Evolutionary conservation across 2,797 vertebrate genomes (phyloP).

Genomic region (Spizella passerina): DNA sequence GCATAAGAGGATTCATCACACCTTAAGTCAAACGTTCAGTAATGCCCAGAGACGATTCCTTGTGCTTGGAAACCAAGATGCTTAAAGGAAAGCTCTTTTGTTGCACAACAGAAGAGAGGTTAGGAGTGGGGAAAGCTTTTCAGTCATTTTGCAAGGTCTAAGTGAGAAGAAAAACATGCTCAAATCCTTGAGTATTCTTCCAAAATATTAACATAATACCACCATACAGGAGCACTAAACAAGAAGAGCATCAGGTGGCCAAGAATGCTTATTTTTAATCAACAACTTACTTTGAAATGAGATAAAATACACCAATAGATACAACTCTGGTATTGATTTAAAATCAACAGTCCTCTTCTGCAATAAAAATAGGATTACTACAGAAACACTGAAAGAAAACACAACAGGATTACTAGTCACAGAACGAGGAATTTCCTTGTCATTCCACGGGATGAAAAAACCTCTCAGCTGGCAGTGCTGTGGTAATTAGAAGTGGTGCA

Average conservation of each 20-base stretch:
- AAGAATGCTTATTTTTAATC: conserved; percentile 2
- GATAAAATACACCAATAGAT: background rate
- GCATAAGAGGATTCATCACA: conserved; percentile 62
- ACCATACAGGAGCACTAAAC: background rate
- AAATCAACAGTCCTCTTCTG: background rate
- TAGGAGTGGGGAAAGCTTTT: conserved; percentile 67
- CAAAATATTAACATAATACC: conserved; percentile 2
- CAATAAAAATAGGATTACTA: background rate
- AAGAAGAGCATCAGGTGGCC: background rate
- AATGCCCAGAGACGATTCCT: conserved; percentile 43
- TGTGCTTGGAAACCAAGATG: conserved; percentile 45
- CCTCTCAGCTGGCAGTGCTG: background rate
- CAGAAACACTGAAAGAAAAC: background rate
- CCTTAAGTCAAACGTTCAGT: conserved; percentile 52
- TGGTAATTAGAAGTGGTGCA: conserved; percentile 10
- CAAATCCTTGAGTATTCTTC: conserved; percentile 45
- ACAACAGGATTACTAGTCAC: background rate
- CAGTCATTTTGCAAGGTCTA: conserved; percentile 69
- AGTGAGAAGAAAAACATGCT: conserved; percentile 64
- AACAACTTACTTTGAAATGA: background rate
- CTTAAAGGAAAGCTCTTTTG: conserved; percentile 57
- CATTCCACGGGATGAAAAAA: background rate
- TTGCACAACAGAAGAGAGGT: conserved; percentile 56
- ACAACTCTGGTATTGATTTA: background rate
- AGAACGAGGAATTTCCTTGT: background rate